Conservation (phyloP, 2,888 invertebrate species). For the Trileptium ribeirensis region DNA sequence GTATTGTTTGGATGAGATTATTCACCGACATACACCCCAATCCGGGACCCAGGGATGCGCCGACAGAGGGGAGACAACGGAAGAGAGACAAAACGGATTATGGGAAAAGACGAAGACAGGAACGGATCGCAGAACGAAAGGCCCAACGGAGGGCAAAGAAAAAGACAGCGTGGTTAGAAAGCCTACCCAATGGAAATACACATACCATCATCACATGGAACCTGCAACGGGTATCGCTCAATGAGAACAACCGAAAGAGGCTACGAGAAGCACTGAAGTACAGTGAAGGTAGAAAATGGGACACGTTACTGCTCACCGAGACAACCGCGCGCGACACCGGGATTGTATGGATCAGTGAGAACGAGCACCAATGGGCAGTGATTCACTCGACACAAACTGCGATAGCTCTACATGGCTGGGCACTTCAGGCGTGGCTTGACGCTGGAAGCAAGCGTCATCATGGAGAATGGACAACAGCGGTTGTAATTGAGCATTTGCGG, state of each 20-base stretch:
- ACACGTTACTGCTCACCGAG: neutral
- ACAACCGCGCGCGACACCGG: neutral
- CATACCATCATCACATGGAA: neutral
- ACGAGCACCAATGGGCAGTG: slow-evolving; percentile 3
- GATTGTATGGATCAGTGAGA: neutral
- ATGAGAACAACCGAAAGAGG: neutral
- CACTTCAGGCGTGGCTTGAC: neutral
- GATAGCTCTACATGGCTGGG: neutral
- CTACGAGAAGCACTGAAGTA: neutral
- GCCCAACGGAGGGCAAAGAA: neutral
- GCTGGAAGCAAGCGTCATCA: neutral
- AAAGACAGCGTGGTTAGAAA: neutral
- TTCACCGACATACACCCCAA: neutral
- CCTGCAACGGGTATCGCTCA: neutral
- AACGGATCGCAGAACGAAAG: neutral
- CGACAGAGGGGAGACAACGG: neutral
- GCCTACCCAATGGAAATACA: neutral
- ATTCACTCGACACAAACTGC: neutral
- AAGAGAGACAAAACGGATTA: slow-evolving; percentile 3
- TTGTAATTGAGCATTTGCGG: too few species aligned
- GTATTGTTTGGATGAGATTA: neutral
- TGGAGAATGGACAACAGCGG: neutral
- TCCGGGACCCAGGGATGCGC: neutral
- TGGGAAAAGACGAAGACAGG: neutral
- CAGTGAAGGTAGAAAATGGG: neutral